phyloP scores from a whole-genome alignment of 2,888 invertebrate genomes.

The Leptothorax acervorum region DNA sequence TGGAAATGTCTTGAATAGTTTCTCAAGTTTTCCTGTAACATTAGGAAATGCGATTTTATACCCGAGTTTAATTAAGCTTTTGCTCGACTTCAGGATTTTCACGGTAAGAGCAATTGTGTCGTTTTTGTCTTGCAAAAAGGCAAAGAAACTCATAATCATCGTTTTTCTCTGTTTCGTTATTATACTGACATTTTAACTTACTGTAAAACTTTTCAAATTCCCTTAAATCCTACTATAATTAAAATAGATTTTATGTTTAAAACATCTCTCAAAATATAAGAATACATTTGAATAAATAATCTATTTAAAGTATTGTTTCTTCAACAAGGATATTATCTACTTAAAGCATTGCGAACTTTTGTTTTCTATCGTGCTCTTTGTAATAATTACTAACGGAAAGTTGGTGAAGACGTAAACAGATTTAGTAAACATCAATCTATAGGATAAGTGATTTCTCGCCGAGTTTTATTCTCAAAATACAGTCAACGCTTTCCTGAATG shows the following conservation, averaged over 20 bases:
- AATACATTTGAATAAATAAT: not conserved
- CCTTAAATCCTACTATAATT: not conserved
- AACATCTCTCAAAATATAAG: not conserved
- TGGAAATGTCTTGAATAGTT: not conserved
- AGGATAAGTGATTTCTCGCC: not conserved
- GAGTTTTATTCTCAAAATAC: not conserved
- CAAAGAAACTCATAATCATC: not conserved
- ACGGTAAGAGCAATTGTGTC: not conserved
- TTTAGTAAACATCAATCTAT: not conserved
- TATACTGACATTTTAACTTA: not conserved
- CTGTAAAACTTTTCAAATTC: slow-evolving; percentile 1
- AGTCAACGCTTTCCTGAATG: not conserved
- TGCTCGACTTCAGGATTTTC: not conserved
- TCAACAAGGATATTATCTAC: not conserved
- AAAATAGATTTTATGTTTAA: not conserved
- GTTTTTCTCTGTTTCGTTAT: not conserved
- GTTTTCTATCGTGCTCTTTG: not conserved
- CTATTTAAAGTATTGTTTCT: not conserved
- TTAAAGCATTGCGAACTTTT: not conserved
- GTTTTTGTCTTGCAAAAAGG: not conserved
- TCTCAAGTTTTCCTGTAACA: not conserved
- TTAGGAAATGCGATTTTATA: slow-evolving; percentile 1
- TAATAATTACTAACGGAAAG: not conserved
- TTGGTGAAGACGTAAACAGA: not conserved
- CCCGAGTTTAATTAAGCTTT: slow-evolving; percentile 1